Evolutionary conservation across 2,888 invertebrate genomes (phyloP).

Genomic region (Pristionchus japonicus): DNA sequence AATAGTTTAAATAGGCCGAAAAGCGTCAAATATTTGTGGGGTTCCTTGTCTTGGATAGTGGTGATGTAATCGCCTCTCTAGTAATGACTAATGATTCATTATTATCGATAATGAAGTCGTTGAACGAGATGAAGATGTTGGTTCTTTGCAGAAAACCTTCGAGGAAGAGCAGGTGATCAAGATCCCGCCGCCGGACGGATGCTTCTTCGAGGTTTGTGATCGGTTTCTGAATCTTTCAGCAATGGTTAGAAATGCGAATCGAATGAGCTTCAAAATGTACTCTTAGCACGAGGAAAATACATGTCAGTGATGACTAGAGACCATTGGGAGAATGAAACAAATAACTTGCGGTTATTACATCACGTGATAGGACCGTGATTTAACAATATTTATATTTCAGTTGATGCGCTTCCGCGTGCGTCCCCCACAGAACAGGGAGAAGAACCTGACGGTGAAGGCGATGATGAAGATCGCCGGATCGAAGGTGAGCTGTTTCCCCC

Average conservation of each 20-base stretch:
- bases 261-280: not conserved
- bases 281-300: too few species aligned
- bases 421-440: constrained; percentile 94
- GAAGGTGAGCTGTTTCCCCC: constrained; percentile 63
- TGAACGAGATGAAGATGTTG: not conserved
- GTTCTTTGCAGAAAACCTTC: constrained; percentile 81
- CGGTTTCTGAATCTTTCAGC: too few species aligned
- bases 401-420: constrained; percentile 82
- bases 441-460: constrained; percentile 93
- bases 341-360: too few species aligned
- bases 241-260: not conserved
- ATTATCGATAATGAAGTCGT: too few species aligned
- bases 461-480: constrained; percentile 78
- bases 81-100: too few species aligned
- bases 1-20: too few species aligned
- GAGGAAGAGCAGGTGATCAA: constrained; percentile 79
- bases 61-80: too few species aligned
- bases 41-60: too few species aligned
- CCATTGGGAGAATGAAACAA: too few species aligned
- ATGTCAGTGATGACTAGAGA: too few species aligned
- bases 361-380: not conserved
- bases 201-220: constrained; percentile 71
- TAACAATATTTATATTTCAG: constrained; percentile 51
- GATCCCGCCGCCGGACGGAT: constrained; percentile 72
- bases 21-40: too few species aligned